phyloP scores from a whole-genome alignment of 2,888 invertebrate species.

The Drosophila percnosoma region DNA sequence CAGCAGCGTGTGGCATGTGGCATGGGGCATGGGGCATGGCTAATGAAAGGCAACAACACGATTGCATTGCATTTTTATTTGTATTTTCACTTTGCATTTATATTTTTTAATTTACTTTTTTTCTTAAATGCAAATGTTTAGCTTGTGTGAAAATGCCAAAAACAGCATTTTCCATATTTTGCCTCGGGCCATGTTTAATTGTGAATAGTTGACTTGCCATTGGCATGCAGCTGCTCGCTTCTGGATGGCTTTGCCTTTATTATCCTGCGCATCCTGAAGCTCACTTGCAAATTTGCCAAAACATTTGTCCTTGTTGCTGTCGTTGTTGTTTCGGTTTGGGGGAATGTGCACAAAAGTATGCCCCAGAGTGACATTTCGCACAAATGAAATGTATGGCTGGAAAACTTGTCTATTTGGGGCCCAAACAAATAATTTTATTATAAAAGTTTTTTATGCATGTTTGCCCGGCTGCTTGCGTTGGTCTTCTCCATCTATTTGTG shows the following conservation, averaged over 20 bases:
- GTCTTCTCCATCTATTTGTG: slow-evolving; percentile 3
- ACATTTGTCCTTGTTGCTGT: slow-evolving; percentile 45
- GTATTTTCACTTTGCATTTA: slow-evolving; percentile 21
- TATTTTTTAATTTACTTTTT: slow-evolving; percentile 38
- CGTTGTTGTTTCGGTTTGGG: slow-evolving; percentile 12
- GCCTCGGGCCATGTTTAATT: slow-evolving; percentile 58
- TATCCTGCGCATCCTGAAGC: slow-evolving; percentile 1
- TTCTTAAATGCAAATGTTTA: slow-evolving; percentile 70
- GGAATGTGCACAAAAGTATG: slow-evolving; percentile 49
- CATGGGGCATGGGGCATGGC: slow-evolving; percentile 32
- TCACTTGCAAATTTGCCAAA: slow-evolving; percentile 58
- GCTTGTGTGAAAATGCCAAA: slow-evolving; percentile 25
- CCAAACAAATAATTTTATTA: slow-evolving; percentile 78
- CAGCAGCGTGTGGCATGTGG: slow-evolving; percentile 28
- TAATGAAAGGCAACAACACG: slow-evolving; percentile 71
- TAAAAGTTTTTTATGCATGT: slow-evolving; percentile 66
- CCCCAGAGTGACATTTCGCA: slow-evolving; percentile 73
- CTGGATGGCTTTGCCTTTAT: neutral
- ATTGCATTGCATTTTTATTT: slow-evolving; percentile 66
- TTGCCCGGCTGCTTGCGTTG: slow-evolving; percentile 29
- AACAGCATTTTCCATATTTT: slow-evolving; percentile 2
- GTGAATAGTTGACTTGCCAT: slow-evolving; percentile 49
- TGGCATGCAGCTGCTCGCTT: slow-evolving; percentile 33
- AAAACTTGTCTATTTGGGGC: slow-evolving; percentile 71
- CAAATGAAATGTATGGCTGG: slow-evolving; percentile 77